Evolutionary conservation across 2,888 invertebrate species (phyloP).

Genomic region (Nephrotoma guestfalica): DNA sequence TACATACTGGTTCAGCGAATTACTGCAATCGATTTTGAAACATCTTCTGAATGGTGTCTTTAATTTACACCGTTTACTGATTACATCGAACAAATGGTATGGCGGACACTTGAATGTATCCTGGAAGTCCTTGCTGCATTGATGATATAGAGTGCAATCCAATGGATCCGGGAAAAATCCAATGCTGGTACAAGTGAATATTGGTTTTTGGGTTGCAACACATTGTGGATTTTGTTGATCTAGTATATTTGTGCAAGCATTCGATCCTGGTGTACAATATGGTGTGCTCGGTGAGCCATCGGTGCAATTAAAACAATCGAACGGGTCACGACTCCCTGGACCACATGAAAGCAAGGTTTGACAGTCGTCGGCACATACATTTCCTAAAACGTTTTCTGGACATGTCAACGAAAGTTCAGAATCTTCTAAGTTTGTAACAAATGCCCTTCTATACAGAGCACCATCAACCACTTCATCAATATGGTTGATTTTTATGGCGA

Average conservation of each 20-base stretch:
- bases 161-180: not conserved
- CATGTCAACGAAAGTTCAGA: not conserved
- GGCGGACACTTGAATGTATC: not conserved
- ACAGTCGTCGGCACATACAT: not conserved
- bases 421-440: not conserved
- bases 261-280: not conserved
- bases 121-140: not conserved
- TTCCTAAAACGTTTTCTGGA: not conserved
- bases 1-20: not conserved
- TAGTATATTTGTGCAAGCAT: not conserved
- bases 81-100: not conserved
- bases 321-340: not conserved
- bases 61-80: not conserved
- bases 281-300: not conserved
- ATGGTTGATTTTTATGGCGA: not conserved
- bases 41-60: not conserved
- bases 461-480: not conserved
- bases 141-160: not conserved
- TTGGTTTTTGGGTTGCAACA: not conserved
- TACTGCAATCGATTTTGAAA: not conserved
- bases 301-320: not conserved
- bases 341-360: not conserved
- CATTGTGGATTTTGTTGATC: not conserved
- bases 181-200: not conserved
- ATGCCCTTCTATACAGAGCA: not conserved